phyloP scores from a whole-genome alignment of 2,797 vertebrate genomes.

The Ispidina lecontei region DNA sequence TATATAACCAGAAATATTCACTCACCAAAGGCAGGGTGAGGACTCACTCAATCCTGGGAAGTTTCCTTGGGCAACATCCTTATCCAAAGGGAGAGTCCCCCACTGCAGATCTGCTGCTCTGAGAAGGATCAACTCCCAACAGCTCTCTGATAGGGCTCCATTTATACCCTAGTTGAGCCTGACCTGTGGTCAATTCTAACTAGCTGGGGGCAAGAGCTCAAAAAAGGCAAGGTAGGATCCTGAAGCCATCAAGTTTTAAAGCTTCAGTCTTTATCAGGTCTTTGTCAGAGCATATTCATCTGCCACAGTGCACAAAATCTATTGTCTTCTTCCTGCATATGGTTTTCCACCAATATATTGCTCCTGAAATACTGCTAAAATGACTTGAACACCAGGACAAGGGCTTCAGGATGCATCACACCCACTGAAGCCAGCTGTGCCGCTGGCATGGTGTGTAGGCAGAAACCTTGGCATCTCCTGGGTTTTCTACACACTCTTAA shows the following conservation, averaged over 20 bases:
- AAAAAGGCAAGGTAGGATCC: neutral
- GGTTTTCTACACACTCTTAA: neutral
- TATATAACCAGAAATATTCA: too few species aligned
- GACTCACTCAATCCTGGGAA: neutral
- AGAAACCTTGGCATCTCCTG: neutral
- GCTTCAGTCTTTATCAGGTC: neutral
- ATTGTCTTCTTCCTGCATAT: neutral
- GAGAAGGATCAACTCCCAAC: neutral
- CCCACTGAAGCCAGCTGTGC: rapidly evolving
- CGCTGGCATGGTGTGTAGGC: neutral
- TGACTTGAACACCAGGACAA: neutral
- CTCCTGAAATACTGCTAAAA: neutral
- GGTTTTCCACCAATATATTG: neutral
- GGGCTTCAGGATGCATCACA: neutral
- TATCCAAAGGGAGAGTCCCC: too few species aligned
- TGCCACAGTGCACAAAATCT: neutral
- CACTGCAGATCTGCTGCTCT: too few species aligned
- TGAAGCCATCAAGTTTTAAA: neutral
- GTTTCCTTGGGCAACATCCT: neutral
- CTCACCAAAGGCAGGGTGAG: neutral
- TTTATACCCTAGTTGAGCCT: neutral
- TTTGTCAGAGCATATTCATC: neutral
- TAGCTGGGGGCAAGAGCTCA: neutral
- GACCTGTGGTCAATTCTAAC: neutral
- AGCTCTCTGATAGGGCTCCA: neutral